Conservation (phyloP, 2,113 vertebrate species). For the Peucedramus taeniatus region DNA sequence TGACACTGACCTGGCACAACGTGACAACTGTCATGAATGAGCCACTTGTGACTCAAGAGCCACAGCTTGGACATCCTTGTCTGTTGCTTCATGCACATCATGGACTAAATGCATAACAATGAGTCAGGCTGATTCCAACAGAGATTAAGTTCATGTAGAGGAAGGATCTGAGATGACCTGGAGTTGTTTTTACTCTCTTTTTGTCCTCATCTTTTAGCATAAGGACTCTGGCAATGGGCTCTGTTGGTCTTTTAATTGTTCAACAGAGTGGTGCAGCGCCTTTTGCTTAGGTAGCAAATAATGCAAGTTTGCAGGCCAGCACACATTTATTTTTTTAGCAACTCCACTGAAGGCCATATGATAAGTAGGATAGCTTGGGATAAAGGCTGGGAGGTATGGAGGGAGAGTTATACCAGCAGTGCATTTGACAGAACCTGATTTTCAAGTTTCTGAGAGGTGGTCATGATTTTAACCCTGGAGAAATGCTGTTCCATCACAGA, state of each 20-base stretch:
- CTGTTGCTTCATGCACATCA: not conserved
- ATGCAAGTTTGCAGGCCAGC: not conserved
- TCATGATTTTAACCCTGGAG: not conserved
- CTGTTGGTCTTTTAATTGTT: not conserved
- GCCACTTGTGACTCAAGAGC: not conserved
- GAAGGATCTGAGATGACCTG: not conserved
- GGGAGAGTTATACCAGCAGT: not conserved
- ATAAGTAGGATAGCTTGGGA: not conserved
- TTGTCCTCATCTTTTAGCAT: not conserved
- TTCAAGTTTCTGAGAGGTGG: not conserved
- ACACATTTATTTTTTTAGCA: not conserved
- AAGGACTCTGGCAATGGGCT: not conserved
- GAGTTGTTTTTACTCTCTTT: not conserved
- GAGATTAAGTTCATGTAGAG: not conserved
- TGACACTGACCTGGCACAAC: not conserved
- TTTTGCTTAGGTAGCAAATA: not conserved
- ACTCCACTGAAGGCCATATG: not conserved
- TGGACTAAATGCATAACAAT: not conserved
- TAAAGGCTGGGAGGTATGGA: not conserved
- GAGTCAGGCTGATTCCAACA: not conserved
- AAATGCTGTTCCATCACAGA: fast-evolving
- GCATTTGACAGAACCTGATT: not conserved
- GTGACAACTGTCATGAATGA: not conserved
- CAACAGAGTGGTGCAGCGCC: not conserved
- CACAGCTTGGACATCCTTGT: not conserved